Conservation (phyloP, 92 coral and sea anemone species). For the Desmophyllum pertusum region DNA sequence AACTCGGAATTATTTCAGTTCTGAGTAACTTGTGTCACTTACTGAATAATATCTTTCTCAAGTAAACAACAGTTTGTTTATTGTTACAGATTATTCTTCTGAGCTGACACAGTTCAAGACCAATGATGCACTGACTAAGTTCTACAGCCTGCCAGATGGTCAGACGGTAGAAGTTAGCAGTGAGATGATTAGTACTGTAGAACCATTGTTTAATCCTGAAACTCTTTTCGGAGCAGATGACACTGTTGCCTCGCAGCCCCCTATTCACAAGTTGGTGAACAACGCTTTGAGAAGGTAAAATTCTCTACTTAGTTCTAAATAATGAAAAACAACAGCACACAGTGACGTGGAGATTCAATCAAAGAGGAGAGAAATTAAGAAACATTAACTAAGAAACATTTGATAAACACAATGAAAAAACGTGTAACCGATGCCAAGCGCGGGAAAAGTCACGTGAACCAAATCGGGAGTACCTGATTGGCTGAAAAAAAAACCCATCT, state of each 20-base stretch:
- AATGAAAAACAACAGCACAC: not conserved
- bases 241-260: conserved; percentile 86
- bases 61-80: not conserved
- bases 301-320: not conserved
- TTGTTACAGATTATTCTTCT: conserved; percentile 66
- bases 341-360: not conserved
- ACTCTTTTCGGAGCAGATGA: conserved; percentile 70
- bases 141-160: conserved; percentile 94
- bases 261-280: conserved; percentile 77
- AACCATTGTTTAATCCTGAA: conserved; percentile 86
- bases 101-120: conserved; percentile 81
- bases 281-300: conserved; percentile 81
- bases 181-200: conserved; percentile 82
- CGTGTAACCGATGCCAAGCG: no score
- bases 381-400: no score
- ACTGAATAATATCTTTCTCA: no score
- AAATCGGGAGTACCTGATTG: no score
- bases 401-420: not conserved
- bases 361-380: not conserved
- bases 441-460: no score
- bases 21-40: no score
- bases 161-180: conserved; percentile 83
- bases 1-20: no score
- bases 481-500: no score
- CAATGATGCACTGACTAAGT: conserved; percentile 71